phyloP scores from a whole-genome alignment of 37 sponge, comb jelly and placozoan species.

The Oopsacas minuta region DNA sequence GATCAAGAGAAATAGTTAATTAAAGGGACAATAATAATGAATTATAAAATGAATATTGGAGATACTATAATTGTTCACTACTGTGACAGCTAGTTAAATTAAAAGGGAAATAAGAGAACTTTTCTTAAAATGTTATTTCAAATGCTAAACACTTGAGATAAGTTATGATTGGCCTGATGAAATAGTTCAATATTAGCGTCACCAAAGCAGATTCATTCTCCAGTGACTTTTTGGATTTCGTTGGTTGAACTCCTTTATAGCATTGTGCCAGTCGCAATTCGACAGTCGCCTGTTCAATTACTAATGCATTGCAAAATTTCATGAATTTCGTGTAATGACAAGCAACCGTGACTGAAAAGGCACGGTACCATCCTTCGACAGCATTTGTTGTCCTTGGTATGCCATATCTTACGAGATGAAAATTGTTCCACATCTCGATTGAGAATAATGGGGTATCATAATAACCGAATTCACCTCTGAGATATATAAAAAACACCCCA shows the following conservation, averaged over 20 bases:
- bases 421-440: not conserved
- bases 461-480: no score
- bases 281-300: not conserved
- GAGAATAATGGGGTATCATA: not conserved
- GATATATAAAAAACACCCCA: slow-evolving; percentile 14
- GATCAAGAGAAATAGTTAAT: no score
- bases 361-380: not conserved
- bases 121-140: no score
- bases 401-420: not conserved
- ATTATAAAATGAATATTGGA: no score
- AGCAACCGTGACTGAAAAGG: not conserved
- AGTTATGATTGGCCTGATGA: not conserved
- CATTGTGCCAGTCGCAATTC: not conserved
- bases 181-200: not conserved
- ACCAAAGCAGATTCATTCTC: not conserved
- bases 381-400: not conserved
- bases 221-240: not conserved
- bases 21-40: no score
- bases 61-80: no score
- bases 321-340: no score
- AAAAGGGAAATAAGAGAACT: no score
- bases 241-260: no score
- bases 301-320: no score
- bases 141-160: no score
- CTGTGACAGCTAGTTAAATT: no score